These are phyloP conservation scores for Nibea albiflora DNA, from an alignment of 2,113 vertebrate genomes.

Conservation along the genomic window DNA sequence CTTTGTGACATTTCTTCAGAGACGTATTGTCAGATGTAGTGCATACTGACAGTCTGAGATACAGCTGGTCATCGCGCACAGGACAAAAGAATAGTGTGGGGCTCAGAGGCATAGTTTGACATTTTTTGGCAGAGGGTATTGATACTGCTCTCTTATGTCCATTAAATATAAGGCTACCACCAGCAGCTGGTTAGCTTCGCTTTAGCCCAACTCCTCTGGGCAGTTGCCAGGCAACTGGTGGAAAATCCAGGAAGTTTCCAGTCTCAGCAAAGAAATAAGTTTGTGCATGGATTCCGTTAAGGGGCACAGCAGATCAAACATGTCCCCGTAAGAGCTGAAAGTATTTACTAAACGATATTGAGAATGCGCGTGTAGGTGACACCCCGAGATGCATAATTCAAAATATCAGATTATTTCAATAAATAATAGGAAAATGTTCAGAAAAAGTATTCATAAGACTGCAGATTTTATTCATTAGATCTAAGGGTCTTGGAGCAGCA, in stretches of 20 bases:
- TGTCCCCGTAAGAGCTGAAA: not conserved
- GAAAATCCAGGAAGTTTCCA: not conserved
- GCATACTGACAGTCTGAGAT: not conserved
- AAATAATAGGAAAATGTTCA: not conserved
- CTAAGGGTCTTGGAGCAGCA: not conserved
- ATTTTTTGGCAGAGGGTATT: not conserved
- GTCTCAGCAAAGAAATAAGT: not conserved
- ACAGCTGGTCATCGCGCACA: not conserved
- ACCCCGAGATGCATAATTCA: not conserved
- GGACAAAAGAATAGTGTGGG: not conserved
- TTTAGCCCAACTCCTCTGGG: no score
- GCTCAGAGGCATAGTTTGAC: not conserved
- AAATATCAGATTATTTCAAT: not conserved
- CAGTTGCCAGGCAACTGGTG: no score
- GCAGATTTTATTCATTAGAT: not conserved
- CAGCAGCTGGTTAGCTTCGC: not conserved
- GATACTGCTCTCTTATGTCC: not conserved
- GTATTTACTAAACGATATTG: not conserved
- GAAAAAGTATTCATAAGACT: not conserved
- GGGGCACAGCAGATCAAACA: not conserved
- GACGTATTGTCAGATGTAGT: not conserved
- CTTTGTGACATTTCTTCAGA: slow-evolving; percentile 4
- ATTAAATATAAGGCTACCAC: not conserved
- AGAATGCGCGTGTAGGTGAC: not conserved
- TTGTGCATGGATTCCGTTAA: not conserved